Evolutionary conservation across 2,113 vertebrate species (phyloP).

Genomic region (Isurus oxyrinchus): DNA sequence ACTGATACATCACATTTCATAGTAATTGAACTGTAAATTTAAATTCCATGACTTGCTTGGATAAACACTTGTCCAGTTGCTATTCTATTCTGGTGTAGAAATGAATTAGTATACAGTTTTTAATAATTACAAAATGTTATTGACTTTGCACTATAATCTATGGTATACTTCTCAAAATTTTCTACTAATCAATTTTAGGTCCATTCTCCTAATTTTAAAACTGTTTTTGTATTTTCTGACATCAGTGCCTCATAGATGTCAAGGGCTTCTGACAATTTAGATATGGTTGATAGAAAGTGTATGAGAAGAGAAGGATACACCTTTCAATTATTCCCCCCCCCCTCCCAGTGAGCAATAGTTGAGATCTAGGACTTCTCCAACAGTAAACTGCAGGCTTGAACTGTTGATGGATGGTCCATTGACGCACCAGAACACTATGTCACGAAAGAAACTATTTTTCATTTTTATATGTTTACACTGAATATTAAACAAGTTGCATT

Average conservation of each 20-base stretch:
- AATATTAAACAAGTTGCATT: neutral
- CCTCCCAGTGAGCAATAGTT: neutral
- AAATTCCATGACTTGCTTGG: neutral
- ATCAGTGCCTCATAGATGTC: neutral
- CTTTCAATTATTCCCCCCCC: neutral
- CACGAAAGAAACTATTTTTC: neutral
- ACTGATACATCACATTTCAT: conserved; percentile 17
- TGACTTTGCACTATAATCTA: neutral
- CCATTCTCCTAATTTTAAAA: neutral
- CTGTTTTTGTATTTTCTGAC: neutral
- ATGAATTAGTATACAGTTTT: neutral
- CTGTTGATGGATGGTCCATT: neutral
- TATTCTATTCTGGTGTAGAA: neutral
- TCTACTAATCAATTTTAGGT: neutral
- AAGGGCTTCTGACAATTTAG: neutral
- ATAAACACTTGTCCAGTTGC: neutral
- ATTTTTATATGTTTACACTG: neutral
- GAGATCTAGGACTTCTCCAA: neutral
- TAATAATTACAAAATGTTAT: conserved; percentile 1
- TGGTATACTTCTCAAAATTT: neutral
- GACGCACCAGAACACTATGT: neutral
- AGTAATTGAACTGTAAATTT: conserved; percentile 8
- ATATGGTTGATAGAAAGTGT: neutral
- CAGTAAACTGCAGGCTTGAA: neutral
- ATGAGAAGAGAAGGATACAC: neutral